phyloP scores from a whole-genome alignment of 2,888 invertebrate genomes.

The Amorpha juglandis region DNA sequence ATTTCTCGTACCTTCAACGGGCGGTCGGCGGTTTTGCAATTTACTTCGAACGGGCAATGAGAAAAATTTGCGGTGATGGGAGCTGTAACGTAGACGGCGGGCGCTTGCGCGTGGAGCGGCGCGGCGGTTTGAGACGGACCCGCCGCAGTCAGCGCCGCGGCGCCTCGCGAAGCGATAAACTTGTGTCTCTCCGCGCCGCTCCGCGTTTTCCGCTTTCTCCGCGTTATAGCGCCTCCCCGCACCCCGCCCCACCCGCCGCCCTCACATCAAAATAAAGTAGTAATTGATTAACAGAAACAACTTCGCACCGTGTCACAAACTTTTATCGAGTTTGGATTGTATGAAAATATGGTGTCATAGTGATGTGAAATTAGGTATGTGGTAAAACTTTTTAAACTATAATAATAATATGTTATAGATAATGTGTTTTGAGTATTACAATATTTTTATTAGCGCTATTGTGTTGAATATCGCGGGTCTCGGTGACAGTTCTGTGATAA shows the following conservation, averaged over 20 bases:
- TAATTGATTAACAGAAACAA: slow-evolving; percentile 71
- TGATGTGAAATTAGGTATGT: slow-evolving; percentile 27
- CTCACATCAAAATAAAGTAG: slow-evolving; percentile 70
- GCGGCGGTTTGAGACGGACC: slow-evolving; percentile 43
- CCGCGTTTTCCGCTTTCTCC: slow-evolving; percentile 43
- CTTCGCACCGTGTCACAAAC: slow-evolving; percentile 24
- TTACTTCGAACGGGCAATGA: slow-evolving; percentile 71
- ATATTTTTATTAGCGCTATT: background rate
- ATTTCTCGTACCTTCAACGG: slow-evolving; percentile 65
- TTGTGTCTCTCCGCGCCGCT: slow-evolving; percentile 51
- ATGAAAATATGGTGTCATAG: slow-evolving; percentile 21
- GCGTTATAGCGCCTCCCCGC: slow-evolving; percentile 44
- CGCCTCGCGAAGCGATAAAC: slow-evolving; percentile 50
- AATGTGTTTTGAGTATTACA: slow-evolving; percentile 1
- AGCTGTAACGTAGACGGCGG: slow-evolving; percentile 42
- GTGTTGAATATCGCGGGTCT: background rate
- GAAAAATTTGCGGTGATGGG: slow-evolving; percentile 72
- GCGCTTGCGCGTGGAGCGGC: slow-evolving; percentile 57
- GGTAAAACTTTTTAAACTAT: slow-evolving; percentile 23
- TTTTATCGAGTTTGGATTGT: slow-evolving; percentile 10
- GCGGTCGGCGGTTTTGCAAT: slow-evolving; percentile 75
- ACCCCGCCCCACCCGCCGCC: slow-evolving; percentile 43
- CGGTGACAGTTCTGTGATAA: background rate
- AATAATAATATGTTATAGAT: slow-evolving; percentile 8
- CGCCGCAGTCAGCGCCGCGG: slow-evolving; percentile 62